Percentiles rank a stretch among this genome's conserved stretches.
Conservation (phyloP, 2,797 vertebrate genomes). For the Bovichtus diacanthus region DNA sequence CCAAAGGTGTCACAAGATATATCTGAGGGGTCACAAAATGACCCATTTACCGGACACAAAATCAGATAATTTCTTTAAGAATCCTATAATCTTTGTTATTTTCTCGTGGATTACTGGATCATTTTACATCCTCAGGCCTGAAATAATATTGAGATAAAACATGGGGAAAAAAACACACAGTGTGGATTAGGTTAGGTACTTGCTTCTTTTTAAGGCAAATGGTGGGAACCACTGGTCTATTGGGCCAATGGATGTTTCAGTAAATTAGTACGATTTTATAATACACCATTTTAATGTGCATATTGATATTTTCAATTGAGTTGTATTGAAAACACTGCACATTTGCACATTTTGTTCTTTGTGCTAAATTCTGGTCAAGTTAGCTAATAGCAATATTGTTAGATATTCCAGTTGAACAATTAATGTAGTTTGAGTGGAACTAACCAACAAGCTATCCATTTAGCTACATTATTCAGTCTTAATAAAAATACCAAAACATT, state of each 20-base stretch:
- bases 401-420: background rate
- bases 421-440: background rate
- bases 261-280: background rate
- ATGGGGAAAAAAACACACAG: background rate
- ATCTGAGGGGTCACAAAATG: slow-evolving; percentile 3
- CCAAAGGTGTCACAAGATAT: background rate
- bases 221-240: background rate
- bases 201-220: background rate
- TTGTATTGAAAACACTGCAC: background rate
- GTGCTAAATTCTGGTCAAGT: background rate
- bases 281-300: background rate
- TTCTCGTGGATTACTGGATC: background rate
- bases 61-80: background rate
- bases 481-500: background rate
- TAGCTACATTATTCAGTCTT: background rate
- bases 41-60: background rate
- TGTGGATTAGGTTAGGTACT: too few relatives aligned
- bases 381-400: background rate
- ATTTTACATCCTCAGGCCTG: background rate
- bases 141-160: background rate
- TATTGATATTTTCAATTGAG: background rate
- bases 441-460: background rate
- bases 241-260: background rate
- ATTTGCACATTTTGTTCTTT: background rate
- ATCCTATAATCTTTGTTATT: background rate